phyloP scores from a whole-genome alignment of 2,888 invertebrate genomes.

The Schizotus pectinicornis region DNA sequence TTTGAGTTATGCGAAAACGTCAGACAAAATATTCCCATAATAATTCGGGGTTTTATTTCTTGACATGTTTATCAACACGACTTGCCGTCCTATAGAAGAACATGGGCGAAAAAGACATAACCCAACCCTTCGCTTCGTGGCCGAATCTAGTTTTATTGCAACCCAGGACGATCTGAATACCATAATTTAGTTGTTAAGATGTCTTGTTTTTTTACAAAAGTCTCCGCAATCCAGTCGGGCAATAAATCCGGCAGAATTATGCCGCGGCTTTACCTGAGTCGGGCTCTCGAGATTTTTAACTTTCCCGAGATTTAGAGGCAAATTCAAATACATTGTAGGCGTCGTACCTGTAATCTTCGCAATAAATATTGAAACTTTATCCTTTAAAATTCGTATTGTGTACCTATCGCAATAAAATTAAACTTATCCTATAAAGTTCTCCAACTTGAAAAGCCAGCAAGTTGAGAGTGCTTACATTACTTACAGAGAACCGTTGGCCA shows the following conservation, averaged over 20 bases:
- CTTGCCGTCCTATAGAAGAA: too few species aligned
- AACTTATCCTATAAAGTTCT: conserved; percentile 37
- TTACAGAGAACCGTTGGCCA: conserved; percentile 23
- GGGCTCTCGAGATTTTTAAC: too few species aligned
- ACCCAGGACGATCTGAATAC: conserved; percentile 1
- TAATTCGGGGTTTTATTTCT: conserved; percentile 27
- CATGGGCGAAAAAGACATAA: conserved; percentile 27
- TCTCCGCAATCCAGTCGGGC: too few species aligned
- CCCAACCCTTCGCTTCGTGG: conserved; percentile 29
- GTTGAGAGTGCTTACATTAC: conserved; percentile 24
- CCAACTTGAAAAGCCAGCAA: conserved; percentile 31
- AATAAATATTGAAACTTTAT: conserved; percentile 28
- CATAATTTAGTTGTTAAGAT: too few species aligned
- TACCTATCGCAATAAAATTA: conserved; percentile 34
- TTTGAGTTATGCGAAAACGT: conserved; percentile 13
- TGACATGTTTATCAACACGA: conserved; percentile 47
- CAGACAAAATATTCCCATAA: conserved; percentile 32
- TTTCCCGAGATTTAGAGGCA: too few species aligned
- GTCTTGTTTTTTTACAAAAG: too few species aligned
- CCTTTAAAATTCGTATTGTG: conserved; percentile 31
- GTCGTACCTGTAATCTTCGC: background rate
- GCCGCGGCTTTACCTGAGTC: too few species aligned
- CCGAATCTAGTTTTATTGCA: conserved; percentile 30
- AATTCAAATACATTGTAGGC: too few species aligned
- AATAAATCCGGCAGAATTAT: too few species aligned